These are phyloP conservation scores for Furcifer pardalis DNA, from an alignment of 2,797 vertebrate genomes.

Conservation along the genomic window DNA sequence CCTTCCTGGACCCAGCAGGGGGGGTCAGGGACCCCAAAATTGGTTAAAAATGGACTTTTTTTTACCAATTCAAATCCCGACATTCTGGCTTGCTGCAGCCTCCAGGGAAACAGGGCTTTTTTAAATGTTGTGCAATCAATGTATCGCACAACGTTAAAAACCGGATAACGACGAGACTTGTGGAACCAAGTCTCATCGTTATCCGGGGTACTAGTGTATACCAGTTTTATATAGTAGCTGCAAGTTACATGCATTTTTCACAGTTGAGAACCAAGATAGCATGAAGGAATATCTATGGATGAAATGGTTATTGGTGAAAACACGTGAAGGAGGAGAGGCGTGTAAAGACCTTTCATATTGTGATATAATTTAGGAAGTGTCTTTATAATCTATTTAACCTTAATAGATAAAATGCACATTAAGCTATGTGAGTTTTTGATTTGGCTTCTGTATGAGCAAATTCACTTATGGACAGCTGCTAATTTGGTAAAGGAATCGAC, in stretches of 20 bases:
- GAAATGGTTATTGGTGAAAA: not conserved
- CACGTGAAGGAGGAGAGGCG: not conserved
- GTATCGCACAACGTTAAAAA: too few relatives aligned
- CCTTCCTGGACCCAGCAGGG: too few relatives aligned
- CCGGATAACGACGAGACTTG: too few relatives aligned
- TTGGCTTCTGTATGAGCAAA: not conserved
- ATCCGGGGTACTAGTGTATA: too few relatives aligned
- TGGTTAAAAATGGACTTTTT: too few relatives aligned
- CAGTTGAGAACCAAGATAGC: not conserved
- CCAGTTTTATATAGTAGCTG: not conserved
- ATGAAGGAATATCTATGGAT: not conserved
- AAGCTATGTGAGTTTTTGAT: not conserved
- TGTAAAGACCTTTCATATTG: not conserved
- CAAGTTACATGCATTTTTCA: not conserved
- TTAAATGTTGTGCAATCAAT: too few relatives aligned
- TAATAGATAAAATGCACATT: not conserved
- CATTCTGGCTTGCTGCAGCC: too few relatives aligned
- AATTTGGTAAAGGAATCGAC: not conserved
- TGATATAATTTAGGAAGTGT: not conserved
- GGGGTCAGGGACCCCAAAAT: too few relatives aligned
- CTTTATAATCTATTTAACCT: not conserved
- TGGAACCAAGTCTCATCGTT: too few relatives aligned
- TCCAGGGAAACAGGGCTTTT: too few relatives aligned
- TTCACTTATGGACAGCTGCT: not conserved
- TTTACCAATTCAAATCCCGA: too few relatives aligned